Evolutionary conservation across 2,113 vertebrate species (phyloP).

Genomic region (Platanista minor): DNA sequence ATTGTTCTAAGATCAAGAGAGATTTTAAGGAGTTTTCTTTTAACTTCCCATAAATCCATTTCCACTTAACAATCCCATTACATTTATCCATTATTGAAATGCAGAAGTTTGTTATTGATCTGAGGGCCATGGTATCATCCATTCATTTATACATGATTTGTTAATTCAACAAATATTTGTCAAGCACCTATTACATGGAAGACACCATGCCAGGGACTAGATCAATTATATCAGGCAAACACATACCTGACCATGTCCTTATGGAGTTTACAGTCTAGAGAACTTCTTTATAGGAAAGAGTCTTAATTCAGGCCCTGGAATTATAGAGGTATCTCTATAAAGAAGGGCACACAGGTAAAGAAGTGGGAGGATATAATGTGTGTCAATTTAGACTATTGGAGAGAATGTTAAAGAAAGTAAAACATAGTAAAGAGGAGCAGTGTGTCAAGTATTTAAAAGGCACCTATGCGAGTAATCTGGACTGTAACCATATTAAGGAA

Average conservation of each 20-base stretch:
- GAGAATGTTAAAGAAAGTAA: neutral
- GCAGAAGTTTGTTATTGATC: slow-evolving; percentile 51
- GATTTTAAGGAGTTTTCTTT: slow-evolving; percentile 48
- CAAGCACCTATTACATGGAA: neutral
- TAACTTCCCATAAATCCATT: slow-evolving; percentile 28
- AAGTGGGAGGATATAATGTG: neutral
- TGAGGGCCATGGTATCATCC: neutral
- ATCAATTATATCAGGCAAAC: neutral
- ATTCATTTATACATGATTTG: neutral
- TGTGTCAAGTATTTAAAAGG: neutral
- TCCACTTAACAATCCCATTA: neutral
- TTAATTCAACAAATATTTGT: neutral
- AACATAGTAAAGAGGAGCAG: neutral
- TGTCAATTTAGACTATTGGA: neutral
- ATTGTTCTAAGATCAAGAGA: slow-evolving; percentile 21
- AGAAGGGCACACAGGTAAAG: neutral
- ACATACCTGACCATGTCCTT: neutral
- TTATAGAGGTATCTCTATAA: neutral
- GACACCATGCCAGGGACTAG: neutral
- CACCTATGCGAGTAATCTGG: neutral
- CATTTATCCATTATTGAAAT: slow-evolving; percentile 48
- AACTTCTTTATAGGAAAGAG: slow-evolving; percentile 7
- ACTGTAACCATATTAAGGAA: neutral
- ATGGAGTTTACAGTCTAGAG: neutral
- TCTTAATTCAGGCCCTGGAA: neutral